Percentiles rank a stretch among this genome's conserved stretches.
Evolutionary conservation across 2,113 vertebrate species (phyloP).

Genomic region (Oreochromis aureus): DNA sequence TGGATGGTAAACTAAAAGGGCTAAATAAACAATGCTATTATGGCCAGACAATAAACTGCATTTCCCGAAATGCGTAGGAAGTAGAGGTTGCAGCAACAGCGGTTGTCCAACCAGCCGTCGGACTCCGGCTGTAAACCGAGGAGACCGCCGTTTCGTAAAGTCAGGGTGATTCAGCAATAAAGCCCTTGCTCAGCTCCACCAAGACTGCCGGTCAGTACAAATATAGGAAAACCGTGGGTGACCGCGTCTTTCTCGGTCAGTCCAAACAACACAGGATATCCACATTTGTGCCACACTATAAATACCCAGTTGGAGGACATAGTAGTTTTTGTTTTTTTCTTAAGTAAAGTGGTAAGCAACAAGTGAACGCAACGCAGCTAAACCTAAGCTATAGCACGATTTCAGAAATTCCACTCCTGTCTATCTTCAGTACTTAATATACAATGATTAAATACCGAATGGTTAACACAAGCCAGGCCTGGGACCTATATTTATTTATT

Average conservation of each 20-base stretch:
- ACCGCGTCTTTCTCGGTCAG: background rate
- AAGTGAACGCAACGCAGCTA: constrained; percentile 47
- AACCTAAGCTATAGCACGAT: background rate
- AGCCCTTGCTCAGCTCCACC: constrained; percentile 17
- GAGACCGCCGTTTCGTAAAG: constrained; percentile 58
- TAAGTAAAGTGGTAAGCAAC: constrained; percentile 18
- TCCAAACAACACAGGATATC: background rate
- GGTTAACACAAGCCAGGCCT: background rate
- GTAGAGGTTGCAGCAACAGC: background rate
- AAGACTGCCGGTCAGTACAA: background rate
- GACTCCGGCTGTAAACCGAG: constrained; percentile 37
- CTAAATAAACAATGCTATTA: background rate
- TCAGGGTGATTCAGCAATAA: constrained; percentile 81
- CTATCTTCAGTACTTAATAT: fast-evolving
- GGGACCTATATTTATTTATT: background rate
- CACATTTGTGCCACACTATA: background rate
- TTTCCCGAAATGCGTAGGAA: constrained; percentile 62
- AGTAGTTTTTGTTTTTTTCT: background rate
- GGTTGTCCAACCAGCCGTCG: constrained; percentile 12
- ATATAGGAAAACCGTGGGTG: background rate
- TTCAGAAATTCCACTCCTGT: background rate
- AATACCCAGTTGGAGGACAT: background rate
- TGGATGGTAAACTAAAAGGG: background rate
- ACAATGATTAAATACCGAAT: background rate
- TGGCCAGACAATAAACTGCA: background rate